phyloP scores from a whole-genome alignment of 2,797 vertebrate species.

The Threskiornis aethiopicus region DNA sequence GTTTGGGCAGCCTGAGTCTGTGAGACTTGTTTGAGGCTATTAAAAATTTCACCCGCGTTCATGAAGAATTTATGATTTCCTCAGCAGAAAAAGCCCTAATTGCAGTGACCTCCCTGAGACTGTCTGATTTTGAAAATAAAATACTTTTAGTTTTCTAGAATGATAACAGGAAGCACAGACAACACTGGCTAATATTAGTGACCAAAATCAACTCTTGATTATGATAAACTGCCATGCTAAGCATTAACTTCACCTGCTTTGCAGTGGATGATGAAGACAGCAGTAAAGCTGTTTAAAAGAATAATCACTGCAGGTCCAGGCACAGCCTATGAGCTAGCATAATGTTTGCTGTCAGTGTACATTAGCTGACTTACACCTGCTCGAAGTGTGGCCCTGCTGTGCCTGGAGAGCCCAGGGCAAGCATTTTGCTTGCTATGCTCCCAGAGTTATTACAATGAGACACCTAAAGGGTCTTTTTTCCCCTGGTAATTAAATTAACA shows the following conservation, averaged over 20 bases:
- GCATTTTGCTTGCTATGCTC: background rate
- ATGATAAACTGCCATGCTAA: background rate
- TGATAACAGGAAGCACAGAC: background rate
- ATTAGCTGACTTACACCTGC: background rate
- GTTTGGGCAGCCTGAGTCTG: background rate
- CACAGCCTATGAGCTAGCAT: background rate
- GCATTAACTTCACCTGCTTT: background rate
- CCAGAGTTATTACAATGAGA: background rate
- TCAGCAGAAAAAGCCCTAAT: background rate
- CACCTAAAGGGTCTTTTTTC: background rate
- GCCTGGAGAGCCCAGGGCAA: background rate
- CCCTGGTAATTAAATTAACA: background rate
- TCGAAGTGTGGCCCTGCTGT: background rate
- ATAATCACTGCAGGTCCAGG: background rate
- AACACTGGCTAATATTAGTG: background rate
- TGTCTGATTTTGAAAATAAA: background rate
- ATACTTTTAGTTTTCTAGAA: background rate
- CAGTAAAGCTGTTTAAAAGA: conserved; percentile 5
- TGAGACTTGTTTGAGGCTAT: background rate
- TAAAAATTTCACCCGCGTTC: background rate
- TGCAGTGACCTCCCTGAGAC: background rate
- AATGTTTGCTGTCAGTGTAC: background rate
- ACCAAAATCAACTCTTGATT: background rate
- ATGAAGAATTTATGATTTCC: background rate
- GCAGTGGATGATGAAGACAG: background rate